Evolutionary conservation across 1,140 invertebrate genomes (phyloP).

Genomic region (Papilio xuthus): DNA sequence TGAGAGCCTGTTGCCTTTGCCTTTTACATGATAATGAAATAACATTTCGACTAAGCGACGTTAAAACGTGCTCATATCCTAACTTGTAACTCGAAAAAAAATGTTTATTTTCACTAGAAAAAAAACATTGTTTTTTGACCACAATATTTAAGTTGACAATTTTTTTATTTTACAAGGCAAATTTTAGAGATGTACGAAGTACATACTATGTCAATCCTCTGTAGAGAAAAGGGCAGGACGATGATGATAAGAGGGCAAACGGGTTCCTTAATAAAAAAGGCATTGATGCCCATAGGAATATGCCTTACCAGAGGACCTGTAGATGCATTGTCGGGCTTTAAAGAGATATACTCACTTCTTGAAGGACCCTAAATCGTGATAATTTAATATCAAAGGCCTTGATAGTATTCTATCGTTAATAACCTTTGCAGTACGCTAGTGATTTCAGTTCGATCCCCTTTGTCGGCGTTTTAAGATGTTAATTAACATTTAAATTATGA

Average conservation of each 20-base stretch:
- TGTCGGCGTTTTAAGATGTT: background rate
- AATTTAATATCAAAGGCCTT: slow-evolving; percentile 1
- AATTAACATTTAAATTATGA: slow-evolving; percentile 6
- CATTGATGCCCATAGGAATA: background rate
- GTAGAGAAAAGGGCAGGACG: no score
- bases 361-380: background rate
- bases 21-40: slow-evolving; percentile 75
- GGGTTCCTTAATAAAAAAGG: background rate
- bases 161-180: background rate
- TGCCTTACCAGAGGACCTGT: background rate
- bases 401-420: background rate
- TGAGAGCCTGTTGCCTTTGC: slow-evolving; percentile 70
- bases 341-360: background rate
- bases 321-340: background rate
- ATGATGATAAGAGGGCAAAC: no score
- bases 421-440: background rate
- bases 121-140: background rate
- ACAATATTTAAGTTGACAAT: background rate
- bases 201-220: no score
- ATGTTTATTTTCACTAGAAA: slow-evolving; percentile 7
- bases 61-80: slow-evolving; percentile 55
- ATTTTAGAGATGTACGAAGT: no score
- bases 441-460: background rate
- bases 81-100: slow-evolving; percentile 3
- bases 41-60: slow-evolving; percentile 58